Evolutionary conservation across 2,113 vertebrate species (phyloP).

Genomic region (Emydocephalus ijimae): DNA sequence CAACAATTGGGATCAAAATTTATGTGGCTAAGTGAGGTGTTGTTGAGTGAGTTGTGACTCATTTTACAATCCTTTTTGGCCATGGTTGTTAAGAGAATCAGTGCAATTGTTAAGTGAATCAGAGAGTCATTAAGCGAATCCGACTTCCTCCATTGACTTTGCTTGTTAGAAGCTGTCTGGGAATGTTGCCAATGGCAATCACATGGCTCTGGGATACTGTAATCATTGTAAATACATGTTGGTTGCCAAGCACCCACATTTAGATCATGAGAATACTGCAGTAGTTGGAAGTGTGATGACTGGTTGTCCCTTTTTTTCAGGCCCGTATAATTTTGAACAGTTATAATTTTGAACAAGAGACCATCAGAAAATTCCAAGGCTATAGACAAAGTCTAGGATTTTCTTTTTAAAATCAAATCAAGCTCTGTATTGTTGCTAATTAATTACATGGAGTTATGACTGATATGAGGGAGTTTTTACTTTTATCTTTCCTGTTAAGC

Average conservation of each 20-base stretch:
- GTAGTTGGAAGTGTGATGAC: neutral
- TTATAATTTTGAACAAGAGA: neutral
- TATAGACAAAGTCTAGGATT: neutral
- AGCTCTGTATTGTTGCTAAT: neutral
- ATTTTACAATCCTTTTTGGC: neutral
- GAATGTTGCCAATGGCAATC: neutral
- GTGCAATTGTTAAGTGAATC: neutral
- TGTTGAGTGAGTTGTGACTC: neutral
- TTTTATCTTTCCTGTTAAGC: neutral
- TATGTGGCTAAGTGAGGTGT: neutral
- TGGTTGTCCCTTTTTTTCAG: neutral
- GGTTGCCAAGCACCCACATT: neutral
- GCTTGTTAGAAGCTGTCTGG: neutral
- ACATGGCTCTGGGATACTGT: neutral
- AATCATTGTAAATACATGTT: neutral
- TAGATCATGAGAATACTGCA: neutral
- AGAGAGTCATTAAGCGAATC: neutral
- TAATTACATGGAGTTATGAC: neutral
- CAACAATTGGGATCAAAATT: neutral
- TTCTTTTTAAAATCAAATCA: neutral
- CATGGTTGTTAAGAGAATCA: neutral
- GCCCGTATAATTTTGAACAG: neutral
- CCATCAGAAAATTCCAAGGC: neutral
- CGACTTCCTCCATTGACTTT: neutral
- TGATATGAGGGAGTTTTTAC: neutral